Base-by-base conservation (phyloP, 2,888 invertebrate genomes). In the Drosophila nr. medialis region DNA sequence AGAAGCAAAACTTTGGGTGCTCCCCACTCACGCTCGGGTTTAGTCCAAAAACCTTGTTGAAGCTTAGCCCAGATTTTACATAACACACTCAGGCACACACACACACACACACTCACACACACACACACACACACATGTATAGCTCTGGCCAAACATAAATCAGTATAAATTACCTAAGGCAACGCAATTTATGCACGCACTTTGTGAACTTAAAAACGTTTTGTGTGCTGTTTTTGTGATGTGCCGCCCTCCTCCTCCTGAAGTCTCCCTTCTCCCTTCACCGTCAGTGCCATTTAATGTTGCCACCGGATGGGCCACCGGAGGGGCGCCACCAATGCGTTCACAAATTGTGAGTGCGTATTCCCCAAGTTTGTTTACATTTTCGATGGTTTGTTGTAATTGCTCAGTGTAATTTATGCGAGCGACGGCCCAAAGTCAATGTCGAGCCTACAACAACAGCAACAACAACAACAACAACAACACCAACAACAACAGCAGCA, bases 401-500 rank as follows among this genome's bases (percentile, higher is more conserved):
- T 81, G 79, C 86, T 76, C 64, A 54, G 74, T 73, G 75, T 83
- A 89, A 86, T 89, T 87, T 89, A 89, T 87, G 88, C 88, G 79
- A 84, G 59, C 73, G 73, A 61, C 77, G 81, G 65, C 56, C 71
- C 87, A 86, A 87, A 89, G 88, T 89, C 90, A 86, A 86, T 86
- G 88, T 79, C 86, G 76, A 48, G 63, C 60, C 50, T 59, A 53
- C 63, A 60, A 32, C 48, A 66, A 53, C 50, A 34, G 32, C 62
- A 34, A 6, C 32, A 38, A 8, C 29, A 36, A n/a, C 29, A 38
- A 4, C n/a, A 32, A 36, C 30, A 40, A 56, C 62, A 53, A 60
- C n/a, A n/a, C n/a, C n/a, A n/a, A n/a, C n/a, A n/a, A n/a, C n/a
- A n/a, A n/a, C n/a, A n/a, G 2, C 15, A 15, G 2, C 36, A 36